A percentile compares a stretch with the other conserved stretches of the same genome.
Conservation (phyloP, 2,113 vertebrate species). For the Chamaetylas fuelleborni region DNA sequence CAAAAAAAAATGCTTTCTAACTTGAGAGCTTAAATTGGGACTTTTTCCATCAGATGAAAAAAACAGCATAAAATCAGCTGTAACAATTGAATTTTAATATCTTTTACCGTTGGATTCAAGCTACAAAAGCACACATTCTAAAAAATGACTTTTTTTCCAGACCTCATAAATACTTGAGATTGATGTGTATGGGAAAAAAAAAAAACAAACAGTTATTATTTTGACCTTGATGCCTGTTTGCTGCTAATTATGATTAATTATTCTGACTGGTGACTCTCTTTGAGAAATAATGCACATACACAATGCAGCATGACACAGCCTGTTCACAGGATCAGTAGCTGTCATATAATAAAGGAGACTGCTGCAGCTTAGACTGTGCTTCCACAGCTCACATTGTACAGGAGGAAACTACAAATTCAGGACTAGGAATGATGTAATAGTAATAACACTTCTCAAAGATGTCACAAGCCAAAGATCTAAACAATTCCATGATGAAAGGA, state of each 20-base stretch:
- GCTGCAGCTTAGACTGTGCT: not conserved
- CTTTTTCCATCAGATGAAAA: not conserved
- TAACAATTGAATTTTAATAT: not conserved
- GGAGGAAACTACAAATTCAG: not conserved
- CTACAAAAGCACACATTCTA: not conserved
- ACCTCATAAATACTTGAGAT: not conserved
- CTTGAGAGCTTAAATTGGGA: constrained; percentile 22
- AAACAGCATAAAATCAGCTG: not conserved
- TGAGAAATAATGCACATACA: not conserved
- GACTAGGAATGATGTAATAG: not conserved
- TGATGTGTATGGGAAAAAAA: not conserved
- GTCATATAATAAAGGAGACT: not conserved
- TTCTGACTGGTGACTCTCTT: not conserved
- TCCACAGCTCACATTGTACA: not conserved
- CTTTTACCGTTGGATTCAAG: constrained; percentile 25
- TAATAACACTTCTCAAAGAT: not conserved
- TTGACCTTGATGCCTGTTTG: not conserved
- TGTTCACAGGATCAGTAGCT: not conserved
- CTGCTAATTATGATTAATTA: constrained; percentile 19
- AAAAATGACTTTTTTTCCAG: not conserved
- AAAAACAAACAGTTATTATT: not conserved
- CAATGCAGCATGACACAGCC: not conserved
- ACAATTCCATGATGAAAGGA: not conserved
- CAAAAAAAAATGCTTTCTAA: constrained; percentile 8
- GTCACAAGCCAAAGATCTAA: not conserved